phyloP scores from a whole-genome alignment of 2,113 vertebrate genomes.

The Semicossyphus pulcher region DNA sequence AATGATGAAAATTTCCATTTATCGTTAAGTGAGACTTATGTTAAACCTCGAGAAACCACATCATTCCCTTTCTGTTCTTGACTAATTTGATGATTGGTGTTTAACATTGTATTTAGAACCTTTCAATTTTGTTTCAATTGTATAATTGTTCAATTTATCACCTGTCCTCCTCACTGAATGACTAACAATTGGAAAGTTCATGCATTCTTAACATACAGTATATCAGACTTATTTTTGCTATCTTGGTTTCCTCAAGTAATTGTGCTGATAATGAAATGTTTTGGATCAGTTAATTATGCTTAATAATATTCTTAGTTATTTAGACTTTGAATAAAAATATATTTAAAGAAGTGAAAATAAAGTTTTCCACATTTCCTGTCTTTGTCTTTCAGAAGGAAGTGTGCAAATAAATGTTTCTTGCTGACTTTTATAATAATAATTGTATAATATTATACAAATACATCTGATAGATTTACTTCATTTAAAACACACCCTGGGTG shows the following conservation, averaged over 20 bases:
- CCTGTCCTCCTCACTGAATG: not conserved
- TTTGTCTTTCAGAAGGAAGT: slow-evolving; percentile 19
- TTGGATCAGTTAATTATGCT: not conserved
- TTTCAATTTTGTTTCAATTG: not conserved
- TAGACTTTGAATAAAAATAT: slow-evolving; percentile 39
- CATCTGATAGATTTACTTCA: not conserved
- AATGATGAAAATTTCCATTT: no score
- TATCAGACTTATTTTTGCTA: slow-evolving; percentile 21
- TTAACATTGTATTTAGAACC: slow-evolving; percentile 1
- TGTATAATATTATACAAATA: not conserved
- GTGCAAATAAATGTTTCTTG: slow-evolving; percentile 22
- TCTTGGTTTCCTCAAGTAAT: slow-evolving; percentile 42
- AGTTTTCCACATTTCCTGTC: not conserved
- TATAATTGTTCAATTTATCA: not conserved
- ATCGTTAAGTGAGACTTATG: no score
- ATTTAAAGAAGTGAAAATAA: slow-evolving; percentile 19
- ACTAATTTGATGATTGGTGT: not conserved
- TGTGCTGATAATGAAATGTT: slow-evolving; percentile 32
- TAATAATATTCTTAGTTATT: slow-evolving; percentile 28
- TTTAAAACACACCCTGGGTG: not conserved
- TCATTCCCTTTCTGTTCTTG: not conserved
- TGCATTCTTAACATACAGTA: slow-evolving; percentile 3
- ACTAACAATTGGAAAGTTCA: slow-evolving; percentile 12
- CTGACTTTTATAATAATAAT: not conserved
- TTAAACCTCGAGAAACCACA: not conserved